These are phyloP conservation scores for Anoura caudifer DNA, from an alignment of 2,113 vertebrate species.

Conservation along the genomic window DNA sequence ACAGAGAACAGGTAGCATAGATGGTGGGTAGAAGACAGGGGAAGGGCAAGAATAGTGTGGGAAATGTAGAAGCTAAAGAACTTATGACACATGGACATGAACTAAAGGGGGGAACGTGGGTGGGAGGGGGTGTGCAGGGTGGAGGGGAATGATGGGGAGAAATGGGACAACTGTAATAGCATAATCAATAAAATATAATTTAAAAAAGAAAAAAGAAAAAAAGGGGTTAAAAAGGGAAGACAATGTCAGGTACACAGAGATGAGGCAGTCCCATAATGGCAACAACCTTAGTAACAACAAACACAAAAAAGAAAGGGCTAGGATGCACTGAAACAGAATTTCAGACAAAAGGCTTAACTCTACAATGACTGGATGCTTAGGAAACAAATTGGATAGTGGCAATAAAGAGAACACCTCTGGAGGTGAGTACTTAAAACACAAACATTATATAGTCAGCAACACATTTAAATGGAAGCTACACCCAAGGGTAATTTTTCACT, in stretches of 20 bases:
- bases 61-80: too few relatives aligned
- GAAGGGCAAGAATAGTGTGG: too few relatives aligned
- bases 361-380: neutral
- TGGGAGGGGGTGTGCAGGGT: too few relatives aligned
- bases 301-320: neutral
- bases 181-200: too few relatives aligned
- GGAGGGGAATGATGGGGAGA: too few relatives aligned
- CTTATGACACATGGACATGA: too few relatives aligned
- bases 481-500: neutral
- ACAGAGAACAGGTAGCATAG: too few relatives aligned
- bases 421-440: neutral
- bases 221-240: too few relatives aligned
- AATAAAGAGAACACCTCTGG: neutral
- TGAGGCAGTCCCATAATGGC: neutral
- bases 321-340: slow-evolving; percentile 6
- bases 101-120: too few relatives aligned
- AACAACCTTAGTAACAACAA: neutral
- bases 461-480: slow-evolving; percentile 11
- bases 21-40: too few relatives aligned
- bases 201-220: too few relatives aligned
- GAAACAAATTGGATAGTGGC: neutral
- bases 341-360: neutral
- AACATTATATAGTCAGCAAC: neutral
- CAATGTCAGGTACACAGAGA: neutral
- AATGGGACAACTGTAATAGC: too few relatives aligned